Base-by-base conservation (phyloP, 2,888 invertebrate species). In the Allygus modestus region DNA sequence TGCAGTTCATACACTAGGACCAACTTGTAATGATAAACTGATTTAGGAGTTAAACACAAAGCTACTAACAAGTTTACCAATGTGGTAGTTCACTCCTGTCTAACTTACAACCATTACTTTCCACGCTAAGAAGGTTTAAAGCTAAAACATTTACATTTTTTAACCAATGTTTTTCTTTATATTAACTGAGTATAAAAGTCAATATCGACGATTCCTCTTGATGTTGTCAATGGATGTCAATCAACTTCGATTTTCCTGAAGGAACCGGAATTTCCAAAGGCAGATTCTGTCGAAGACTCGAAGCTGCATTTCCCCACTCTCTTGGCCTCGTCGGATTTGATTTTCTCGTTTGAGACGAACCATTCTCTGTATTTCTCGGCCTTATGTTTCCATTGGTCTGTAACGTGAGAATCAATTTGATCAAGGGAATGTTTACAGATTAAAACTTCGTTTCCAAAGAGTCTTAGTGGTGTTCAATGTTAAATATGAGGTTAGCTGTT, bases 201-300 rank as follows among this genome's bases (percentile, higher is more conserved):
- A 54, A 20, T 23, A 54, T 7, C 23, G 4, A 54, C 23, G 20
- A 20, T 54, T 23, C 12, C 46, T 2, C 23, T 54, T 54, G 4
- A 51, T 51, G 9, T 15, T 17, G 4, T 51, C 51, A 11, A 51
- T 4, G 37, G 46, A 23, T 4, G 12, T 81, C 87, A 90, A 86
- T 90, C 90, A 0, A 90, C 88, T 82, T 88, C 87, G 23, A 90
- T 88, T 83, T 90, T 88, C 85, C 89, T 88, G 85, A 90, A 90
- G 5, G 89, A 89, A 0, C 90, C 90, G 81, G 89, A 89, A 33
- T 88, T 86, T 1, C 89, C 90, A 82, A 89, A 89, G 11, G 89
- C 85, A 12, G 89, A 88, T 43, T 88, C 87, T 17, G 87, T 79
- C 31, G 87, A 87, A 37, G 88, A 87, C 84, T 88, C 87, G 69